Conservation (phyloP, 2,113 vertebrate species). For the Calyptommatus sinebrachiatus region DNA sequence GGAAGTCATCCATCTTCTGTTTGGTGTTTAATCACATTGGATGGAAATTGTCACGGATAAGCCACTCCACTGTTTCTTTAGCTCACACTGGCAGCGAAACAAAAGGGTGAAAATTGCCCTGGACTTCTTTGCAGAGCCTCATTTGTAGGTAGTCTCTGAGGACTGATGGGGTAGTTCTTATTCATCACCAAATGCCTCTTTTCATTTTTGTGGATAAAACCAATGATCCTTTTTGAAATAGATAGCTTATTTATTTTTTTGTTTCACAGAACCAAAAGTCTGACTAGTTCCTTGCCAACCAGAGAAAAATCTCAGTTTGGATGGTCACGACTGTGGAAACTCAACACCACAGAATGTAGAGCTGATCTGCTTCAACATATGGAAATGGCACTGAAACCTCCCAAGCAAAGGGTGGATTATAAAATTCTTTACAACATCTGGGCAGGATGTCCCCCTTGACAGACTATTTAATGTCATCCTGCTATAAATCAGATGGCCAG, state of each 20-base stretch:
- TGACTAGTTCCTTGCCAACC: neutral
- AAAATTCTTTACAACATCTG: slow-evolving; percentile 52
- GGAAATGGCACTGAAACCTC: slow-evolving; percentile 29
- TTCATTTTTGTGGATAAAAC: neutral
- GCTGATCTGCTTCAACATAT: neutral
- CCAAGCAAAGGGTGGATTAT: neutral
- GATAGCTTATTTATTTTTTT: neutral
- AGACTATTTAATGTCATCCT: slow-evolving; percentile 48
- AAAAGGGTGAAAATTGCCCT: too few relatives aligned
- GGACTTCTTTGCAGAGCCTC: too few relatives aligned
- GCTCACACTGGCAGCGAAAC: too few relatives aligned
- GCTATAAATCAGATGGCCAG: slow-evolving; percentile 48
- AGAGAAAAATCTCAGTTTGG: neutral
- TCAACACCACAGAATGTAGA: neutral
- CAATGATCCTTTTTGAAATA: neutral
- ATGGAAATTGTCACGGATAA: too few relatives aligned
- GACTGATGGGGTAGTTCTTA: too few relatives aligned
- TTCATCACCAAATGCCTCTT: too few relatives aligned
- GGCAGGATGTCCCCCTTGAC: slow-evolving; percentile 26
- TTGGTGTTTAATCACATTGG: too few relatives aligned
- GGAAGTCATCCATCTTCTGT: too few relatives aligned
- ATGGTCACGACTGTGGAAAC: neutral
- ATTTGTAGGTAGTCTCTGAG: too few relatives aligned
- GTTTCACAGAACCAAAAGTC: neutral
- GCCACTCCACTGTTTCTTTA: too few relatives aligned